These are phyloP conservation scores for Phymanthus crucifer DNA, from an alignment of 92 coral and sea anemone genomes.

Conservation along the genomic window DNA sequence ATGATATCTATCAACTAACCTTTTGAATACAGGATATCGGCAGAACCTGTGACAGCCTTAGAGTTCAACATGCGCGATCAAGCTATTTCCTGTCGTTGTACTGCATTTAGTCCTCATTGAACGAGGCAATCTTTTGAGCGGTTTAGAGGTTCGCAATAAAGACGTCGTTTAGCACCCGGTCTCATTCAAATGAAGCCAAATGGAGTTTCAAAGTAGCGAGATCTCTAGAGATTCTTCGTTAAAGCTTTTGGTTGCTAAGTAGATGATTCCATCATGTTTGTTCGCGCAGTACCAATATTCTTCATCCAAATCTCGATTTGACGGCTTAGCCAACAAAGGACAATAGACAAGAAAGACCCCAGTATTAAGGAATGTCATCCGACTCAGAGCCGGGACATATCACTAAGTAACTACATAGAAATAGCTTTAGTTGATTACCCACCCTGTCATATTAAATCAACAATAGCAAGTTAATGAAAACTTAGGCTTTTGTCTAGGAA, in stretches of 20 bases:
- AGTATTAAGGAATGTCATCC: background rate
- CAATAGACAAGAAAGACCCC: background rate
- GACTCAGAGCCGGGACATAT: background rate
- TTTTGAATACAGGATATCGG: too few species aligned
- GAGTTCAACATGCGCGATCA: background rate
- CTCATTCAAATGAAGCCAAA: background rate
- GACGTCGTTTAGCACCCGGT: background rate
- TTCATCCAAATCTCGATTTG: background rate
- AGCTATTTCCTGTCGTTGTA: background rate
- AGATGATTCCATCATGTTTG: background rate
- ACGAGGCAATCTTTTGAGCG: too few species aligned
- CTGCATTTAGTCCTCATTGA: background rate
- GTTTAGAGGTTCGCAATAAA: background rate
- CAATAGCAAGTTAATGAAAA: background rate
- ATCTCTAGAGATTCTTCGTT: background rate
- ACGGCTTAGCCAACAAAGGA: background rate
- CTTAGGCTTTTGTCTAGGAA: background rate
- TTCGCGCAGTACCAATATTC: background rate
- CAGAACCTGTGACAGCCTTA: too few species aligned
- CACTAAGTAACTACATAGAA: background rate
- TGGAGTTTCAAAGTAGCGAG: background rate
- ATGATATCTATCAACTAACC: too few species aligned
- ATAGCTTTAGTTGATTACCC: background rate
- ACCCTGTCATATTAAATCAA: background rate
- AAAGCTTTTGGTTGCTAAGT: background rate